Evolutionary conservation across 1,140 invertebrate species (phyloP).

Genomic region (Diprion similis): DNA sequence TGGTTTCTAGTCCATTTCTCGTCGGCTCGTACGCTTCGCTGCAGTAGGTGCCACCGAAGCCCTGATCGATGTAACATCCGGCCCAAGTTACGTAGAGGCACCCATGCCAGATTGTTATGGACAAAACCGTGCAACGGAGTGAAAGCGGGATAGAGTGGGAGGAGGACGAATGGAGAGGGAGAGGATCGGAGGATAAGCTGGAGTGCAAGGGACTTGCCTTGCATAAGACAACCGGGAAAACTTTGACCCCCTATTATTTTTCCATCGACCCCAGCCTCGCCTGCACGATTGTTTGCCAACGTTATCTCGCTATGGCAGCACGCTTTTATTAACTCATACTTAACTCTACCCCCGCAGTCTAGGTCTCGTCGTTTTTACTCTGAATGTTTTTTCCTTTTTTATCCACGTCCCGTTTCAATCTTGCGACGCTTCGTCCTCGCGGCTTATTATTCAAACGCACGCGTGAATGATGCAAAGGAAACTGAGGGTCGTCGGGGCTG

Average conservation of each 20-base stretch:
- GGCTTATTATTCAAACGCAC: conserved; percentile 1
- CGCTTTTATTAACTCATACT: conserved; percentile 1
- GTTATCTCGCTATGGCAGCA: neutral
- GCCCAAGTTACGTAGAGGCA: no score
- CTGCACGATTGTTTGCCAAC: neutral
- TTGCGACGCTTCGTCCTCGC: no score
- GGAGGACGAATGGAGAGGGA: no score
- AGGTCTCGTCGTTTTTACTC: neutral
- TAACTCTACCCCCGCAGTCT: neutral
- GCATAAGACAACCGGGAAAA: neutral
- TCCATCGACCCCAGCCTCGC: neutral
- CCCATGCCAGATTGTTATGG: no score
- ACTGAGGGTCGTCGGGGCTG: no score
- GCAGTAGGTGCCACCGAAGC: no score
- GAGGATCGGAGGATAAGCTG: neutral
- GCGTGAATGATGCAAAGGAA: neutral
- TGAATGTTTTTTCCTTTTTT: neutral
- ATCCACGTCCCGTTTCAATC: no score
- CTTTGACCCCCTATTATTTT: neutral
- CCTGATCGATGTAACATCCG: no score
- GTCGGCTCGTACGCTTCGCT: no score
- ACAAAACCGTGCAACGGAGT: no score
- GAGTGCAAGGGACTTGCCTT: neutral
- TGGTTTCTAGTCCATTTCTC: no score
- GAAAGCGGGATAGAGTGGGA: no score